Conservation (phyloP, 2,113 vertebrate genomes). For the Siniperca knerii region DNA sequence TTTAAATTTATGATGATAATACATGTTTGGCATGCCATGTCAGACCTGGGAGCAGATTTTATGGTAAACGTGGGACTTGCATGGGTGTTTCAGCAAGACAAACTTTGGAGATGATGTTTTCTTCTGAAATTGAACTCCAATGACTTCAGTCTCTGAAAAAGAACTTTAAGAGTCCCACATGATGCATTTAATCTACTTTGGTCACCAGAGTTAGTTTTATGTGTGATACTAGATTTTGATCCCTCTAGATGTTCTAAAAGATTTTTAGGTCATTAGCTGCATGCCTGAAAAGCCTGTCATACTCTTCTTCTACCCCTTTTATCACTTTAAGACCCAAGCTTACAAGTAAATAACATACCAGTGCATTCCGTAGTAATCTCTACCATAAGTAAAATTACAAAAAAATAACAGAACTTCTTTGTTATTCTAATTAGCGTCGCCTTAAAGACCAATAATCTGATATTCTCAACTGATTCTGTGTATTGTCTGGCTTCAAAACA, state of each 20-base stretch:
- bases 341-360: neutral
- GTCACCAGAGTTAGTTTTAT: slow-evolving; percentile 11
- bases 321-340: neutral
- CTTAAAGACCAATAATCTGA: neutral
- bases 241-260: neutral
- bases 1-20: neutral
- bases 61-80: neutral
- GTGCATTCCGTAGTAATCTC: neutral
- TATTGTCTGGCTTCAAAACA: slow-evolving; percentile 4
- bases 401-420: neutral
- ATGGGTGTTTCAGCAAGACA: neutral
- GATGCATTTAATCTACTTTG: slow-evolving; percentile 8
- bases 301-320: neutral
- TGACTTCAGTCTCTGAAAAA: slow-evolving; percentile 8
- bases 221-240: neutral
- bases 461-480: neutral
- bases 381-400: neutral
- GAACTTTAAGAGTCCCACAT: neutral
- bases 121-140: slow-evolving; percentile 1
- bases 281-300: neutral
- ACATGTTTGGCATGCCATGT: neutral
- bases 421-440: neutral
- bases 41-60: neutral
- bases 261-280: neutral
- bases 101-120: slow-evolving; percentile 14